Percentiles rank a stretch among this genome's conserved stretches.
phyloP scores from a whole-genome alignment of 2,888 invertebrate species.

The Drosophila koepferae region DNA sequence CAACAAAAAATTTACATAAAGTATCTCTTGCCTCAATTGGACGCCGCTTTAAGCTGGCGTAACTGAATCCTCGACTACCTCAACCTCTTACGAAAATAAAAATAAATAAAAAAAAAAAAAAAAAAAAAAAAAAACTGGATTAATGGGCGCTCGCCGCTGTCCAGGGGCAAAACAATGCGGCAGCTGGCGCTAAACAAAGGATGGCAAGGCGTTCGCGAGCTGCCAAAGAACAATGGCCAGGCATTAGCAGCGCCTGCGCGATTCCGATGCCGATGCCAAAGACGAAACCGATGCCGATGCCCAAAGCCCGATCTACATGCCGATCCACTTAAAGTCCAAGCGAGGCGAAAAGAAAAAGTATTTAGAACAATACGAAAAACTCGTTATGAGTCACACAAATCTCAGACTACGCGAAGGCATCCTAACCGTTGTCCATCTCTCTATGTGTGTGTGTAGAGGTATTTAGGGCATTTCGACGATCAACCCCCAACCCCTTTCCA shows the following conservation, averaged over 20 bases:
- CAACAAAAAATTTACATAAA: conserved; percentile 68
- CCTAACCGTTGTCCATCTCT: conserved; percentile 41
- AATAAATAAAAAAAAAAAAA: neutral
- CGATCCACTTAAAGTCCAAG: conserved; percentile 77
- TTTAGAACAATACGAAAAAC: conserved; percentile 60
- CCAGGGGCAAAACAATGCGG: conserved; percentile 72
- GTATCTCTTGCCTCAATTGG: conserved; percentile 55
- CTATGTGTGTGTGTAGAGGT: conserved; percentile 24
- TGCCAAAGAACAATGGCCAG: conserved; percentile 53
- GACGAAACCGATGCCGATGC: neutral
- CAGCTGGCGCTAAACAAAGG: conserved; percentile 70
- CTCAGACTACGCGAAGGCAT: conserved; percentile 60
- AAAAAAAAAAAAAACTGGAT: conserved; percentile 60
- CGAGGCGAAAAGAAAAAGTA: conserved; percentile 63
- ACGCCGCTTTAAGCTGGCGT: conserved; percentile 64
- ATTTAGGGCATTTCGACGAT: conserved; percentile 52
- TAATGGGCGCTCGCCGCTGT: conserved; percentile 70
- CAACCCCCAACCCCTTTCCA: conserved; percentile 48
- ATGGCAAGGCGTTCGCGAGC: conserved; percentile 62
- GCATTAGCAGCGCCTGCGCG: conserved; percentile 59
- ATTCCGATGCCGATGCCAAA: conserved; percentile 44
- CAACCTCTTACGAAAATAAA: conserved; percentile 19
- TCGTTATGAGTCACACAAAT: conserved; percentile 80
- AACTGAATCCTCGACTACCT: conserved; percentile 60
- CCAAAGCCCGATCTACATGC: conserved; percentile 25